phyloP scores from a whole-genome alignment of 2,888 invertebrate genomes.

The Eledone cirrhosa region DNA sequence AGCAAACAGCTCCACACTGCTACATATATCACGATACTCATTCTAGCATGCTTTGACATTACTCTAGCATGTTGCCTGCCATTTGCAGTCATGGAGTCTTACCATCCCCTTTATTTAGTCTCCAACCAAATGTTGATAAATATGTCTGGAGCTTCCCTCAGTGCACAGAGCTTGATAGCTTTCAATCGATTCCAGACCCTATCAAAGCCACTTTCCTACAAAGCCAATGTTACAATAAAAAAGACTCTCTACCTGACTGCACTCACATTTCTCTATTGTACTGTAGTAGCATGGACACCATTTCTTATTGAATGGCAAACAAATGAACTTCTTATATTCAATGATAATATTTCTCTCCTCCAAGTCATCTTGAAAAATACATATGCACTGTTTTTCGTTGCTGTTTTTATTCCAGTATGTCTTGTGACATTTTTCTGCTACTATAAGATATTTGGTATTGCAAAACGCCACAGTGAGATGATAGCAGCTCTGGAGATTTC shows the following conservation, averaged over 20 bases:
- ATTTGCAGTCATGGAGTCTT: constrained; percentile 66
- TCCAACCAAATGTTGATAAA: constrained; percentile 73
- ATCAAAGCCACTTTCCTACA: constrained; percentile 74
- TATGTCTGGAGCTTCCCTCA: constrained; percentile 72
- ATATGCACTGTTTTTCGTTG: constrained; percentile 66
- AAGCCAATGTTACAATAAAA: constrained; percentile 73
- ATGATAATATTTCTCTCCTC: constrained; percentile 54
- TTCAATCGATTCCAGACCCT: constrained; percentile 74
- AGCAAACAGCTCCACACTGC: constrained; percentile 74
- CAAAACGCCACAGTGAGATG: constrained; percentile 74
- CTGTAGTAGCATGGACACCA: constrained; percentile 71
- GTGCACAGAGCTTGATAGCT: constrained; percentile 74
- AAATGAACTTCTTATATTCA: constrained; percentile 63
- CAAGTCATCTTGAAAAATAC: constrained; percentile 71
- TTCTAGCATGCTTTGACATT: constrained; percentile 73
- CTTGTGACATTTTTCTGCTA: constrained; percentile 73
- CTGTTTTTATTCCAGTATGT: constrained; percentile 74
- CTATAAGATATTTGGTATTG: constrained; percentile 74
- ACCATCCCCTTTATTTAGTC: constrained; percentile 69
- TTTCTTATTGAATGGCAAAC: constrained; percentile 66
- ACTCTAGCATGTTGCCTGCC: constrained; percentile 74
- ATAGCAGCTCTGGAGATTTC: constrained; percentile 74
- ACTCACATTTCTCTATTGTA: constrained; percentile 73
- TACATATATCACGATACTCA: constrained; percentile 73
- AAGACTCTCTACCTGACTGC: constrained; percentile 72